Base-by-base conservation (phyloP, 1,140 invertebrate species). In the Elymnias hypermnestra region DNA sequence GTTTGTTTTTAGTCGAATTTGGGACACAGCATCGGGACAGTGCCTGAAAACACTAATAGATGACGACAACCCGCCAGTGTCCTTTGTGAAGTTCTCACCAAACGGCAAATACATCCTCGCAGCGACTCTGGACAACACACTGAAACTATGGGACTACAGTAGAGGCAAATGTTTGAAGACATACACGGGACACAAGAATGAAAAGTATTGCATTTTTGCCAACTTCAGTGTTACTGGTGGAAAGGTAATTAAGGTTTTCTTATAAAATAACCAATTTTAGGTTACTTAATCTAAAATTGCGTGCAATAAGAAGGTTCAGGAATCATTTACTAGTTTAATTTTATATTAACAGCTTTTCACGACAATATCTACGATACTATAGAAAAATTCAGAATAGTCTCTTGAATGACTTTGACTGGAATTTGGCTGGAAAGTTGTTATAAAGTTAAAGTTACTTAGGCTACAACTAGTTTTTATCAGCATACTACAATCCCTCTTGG, bases 191-290 rank as follows among this genome's bases (percentile, higher is more conserved):
- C 98, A 99, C 82, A 95, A 95, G 79, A 99, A 99, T 88, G 97
- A 99, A 87, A 99, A 99, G 83, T 99, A 99, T 86, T 99, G 98
- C 81, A 98, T 99, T 79, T 99, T 99, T 88, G 98, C 98, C 13
- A 99, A 99, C 87, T 99, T 99, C 83, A 99, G 98, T 38, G 97
- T 99, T 2, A 99, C 98, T 29, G 98, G 98, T 49, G 98, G 98
- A 81, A 99, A 99, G 91, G 96, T 96, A 83, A 38, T 40, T 17
- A 31, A 21, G n/a, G n/a, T n/a, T n/a, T n/a, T n/a, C n/a, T n/a
- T n/a, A n/a, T n/a, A n/a, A n/a, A n/a, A n/a, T n/a, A n/a, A n/a
- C n/a, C n/a, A n/a, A n/a, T n/a, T n/a, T n/a, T n/a, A n/a, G n/a
- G n/a, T n/a, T 21, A 21, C 19, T 21, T 21, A 21, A 21, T 21